Conservation (phyloP, 2,888 invertebrate species). For the Aphrophora alni region DNA sequence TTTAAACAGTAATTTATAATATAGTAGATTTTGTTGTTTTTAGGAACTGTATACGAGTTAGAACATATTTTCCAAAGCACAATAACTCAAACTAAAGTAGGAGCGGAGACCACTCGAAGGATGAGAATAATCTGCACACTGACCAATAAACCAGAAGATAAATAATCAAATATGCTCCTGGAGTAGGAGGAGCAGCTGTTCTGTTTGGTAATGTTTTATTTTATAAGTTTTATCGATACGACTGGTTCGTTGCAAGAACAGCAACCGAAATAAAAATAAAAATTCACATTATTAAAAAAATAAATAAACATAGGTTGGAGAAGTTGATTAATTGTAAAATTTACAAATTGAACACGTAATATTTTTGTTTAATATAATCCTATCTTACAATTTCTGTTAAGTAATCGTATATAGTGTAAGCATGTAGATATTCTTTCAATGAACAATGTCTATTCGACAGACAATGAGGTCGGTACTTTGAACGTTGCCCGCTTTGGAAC, state of each 20-base stretch:
- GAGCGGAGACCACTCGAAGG: neutral
- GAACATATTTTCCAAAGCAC: neutral
- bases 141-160: constrained; percentile 1
- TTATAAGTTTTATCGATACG: neutral
- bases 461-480: constrained; percentile 1
- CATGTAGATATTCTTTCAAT: neutral
- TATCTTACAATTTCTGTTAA: no score
- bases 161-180: constrained; percentile 3
- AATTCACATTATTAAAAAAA: neutral
- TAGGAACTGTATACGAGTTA: no score
- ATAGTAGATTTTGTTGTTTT: no score
- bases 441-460: neutral
- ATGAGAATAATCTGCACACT: neutral
- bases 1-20: no score
- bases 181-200: constrained; percentile 9
- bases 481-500: neutral
- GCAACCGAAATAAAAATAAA: neutral
- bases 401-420: no score
- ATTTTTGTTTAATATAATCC: no score
- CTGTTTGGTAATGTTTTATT: neutral
- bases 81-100: neutral
- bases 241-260: neutral
- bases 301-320: no score
- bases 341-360: no score
- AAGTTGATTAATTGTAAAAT: no score